Evolutionary conservation across 2,797 vertebrate genomes (phyloP), one percentile per base, ranked within the genome.

Genomic region (Sebastiscus albofasciatus): DNA sequence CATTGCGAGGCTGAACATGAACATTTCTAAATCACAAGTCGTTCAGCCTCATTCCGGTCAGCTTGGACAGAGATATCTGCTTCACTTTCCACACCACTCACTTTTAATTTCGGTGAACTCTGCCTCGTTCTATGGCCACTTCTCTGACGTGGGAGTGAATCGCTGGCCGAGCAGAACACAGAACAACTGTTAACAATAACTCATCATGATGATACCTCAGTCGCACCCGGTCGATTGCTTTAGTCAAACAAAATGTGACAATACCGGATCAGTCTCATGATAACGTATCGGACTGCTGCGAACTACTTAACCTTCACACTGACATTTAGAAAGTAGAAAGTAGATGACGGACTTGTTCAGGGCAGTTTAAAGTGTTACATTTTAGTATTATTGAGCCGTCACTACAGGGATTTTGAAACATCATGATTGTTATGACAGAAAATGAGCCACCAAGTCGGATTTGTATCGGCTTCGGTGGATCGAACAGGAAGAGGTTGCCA

Each of bases 61-160:
- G 34, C 49, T 39, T 84, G 12, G 73, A 64, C 59, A 74, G 60
- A 29, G 34, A 66, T 18, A 46, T 31, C 14, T 20, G 58, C 70
- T 75, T 64, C 76, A 24, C 68, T 70, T 79, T 73, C 31, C 62
- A 42, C 67, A 64, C 52, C 83, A 76, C 76, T 76, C 55, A 24
- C 42, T 64, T 69, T 66, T 82, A 68, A 36, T 71, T 74, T 74
- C 27, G 62, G 70, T 71, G 65, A 80, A 59, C 14, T 72, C 54
- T 4, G n/a, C 69, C 55, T 66, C 16, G 0, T 67, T 80, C 54
- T 36, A 29, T 46, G 71, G 46, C 26, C 78, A 68, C 74, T 67
- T 81, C 22, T 75, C 52, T 72, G 6, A 0, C 11, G 78, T 68
- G 77, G 84, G 84, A 82, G 84, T 73, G 69, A 73, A 34, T n/a